Evolutionary conservation across 2,113 vertebrate genomes (phyloP).

Genomic region (Circaetus gallicus): DNA sequence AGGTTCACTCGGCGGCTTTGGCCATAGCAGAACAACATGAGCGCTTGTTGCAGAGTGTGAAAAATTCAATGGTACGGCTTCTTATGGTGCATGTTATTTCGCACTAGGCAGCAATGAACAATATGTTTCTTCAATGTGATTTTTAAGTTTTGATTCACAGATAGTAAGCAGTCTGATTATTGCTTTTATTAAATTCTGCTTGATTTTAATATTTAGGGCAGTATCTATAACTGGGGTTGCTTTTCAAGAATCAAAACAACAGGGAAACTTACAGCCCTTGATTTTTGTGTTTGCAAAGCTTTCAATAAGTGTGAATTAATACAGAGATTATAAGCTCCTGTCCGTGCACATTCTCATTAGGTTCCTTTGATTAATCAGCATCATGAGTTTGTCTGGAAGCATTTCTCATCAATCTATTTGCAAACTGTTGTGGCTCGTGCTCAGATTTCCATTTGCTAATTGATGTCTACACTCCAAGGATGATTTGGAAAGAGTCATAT

Average conservation of each 20-base stretch:
- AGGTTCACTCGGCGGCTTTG: constrained; percentile 80
- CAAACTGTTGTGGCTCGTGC: constrained; percentile 15
- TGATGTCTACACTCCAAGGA: not conserved
- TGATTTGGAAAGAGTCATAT: not conserved
- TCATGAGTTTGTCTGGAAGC: constrained; percentile 8
- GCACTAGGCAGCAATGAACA: not conserved
- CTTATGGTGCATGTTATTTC: not conserved
- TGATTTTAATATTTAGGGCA: not conserved
- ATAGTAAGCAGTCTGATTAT: not conserved
- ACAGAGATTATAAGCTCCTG: not conserved
- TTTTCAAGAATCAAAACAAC: not conserved
- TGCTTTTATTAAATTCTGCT: not conserved
- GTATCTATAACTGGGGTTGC: not conserved
- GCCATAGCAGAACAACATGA: constrained; percentile 80
- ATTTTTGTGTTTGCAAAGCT: not conserved
- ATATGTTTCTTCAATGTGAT: not conserved
- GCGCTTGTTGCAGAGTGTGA: constrained; percentile 73
- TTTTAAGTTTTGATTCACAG: not conserved
- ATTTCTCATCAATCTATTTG: constrained; percentile 36
- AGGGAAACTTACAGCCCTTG: not conserved
- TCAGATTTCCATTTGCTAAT: not conserved
- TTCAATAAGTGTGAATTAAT: not conserved
- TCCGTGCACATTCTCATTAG: not conserved
- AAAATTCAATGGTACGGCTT: constrained; percentile 71
- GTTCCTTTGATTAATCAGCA: constrained; percentile 47